phyloP scores from a whole-genome alignment of 2,888 invertebrate genomes.

The Heteromyza rotundicornis region DNA sequence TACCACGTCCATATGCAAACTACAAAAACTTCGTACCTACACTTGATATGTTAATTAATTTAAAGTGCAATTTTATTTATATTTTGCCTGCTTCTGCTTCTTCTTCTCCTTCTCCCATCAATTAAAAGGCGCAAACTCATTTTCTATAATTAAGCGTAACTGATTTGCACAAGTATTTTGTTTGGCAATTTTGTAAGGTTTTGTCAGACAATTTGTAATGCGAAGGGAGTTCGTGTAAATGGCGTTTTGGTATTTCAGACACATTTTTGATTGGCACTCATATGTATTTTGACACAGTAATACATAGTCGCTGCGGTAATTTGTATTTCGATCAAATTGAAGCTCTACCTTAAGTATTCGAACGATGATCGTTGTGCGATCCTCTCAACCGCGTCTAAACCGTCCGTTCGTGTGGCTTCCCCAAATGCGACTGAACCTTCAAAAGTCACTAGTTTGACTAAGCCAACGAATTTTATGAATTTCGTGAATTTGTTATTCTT shows the following conservation, averaged over 20 bases:
- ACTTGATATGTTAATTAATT: conserved; percentile 45
- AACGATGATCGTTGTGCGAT: too few species aligned
- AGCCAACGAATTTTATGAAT: not conserved
- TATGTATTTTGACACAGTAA: too few species aligned
- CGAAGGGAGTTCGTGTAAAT: conserved; percentile 1
- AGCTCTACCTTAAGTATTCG: too few species aligned
- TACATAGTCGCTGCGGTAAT: too few species aligned
- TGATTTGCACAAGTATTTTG: conserved; percentile 10
- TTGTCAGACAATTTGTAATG: conserved; percentile 24
- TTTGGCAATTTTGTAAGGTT: not conserved
- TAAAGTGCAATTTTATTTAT: conserved; percentile 39
- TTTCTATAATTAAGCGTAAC: conserved; percentile 13
- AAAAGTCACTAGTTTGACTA: conserved; percentile 19
- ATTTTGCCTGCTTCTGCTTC: conserved; percentile 3
- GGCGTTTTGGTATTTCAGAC: conserved; percentile 38
- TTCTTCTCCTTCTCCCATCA: too few species aligned
- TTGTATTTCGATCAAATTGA: not conserved
- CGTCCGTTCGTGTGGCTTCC: conserved; percentile 49
- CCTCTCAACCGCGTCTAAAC: too few species aligned
- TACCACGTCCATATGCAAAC: not conserved
- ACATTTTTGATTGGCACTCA: conserved; percentile 8
- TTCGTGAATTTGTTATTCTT: not conserved
- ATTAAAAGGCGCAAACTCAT: conserved; percentile 44
- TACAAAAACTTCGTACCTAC: not conserved
- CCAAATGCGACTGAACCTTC: conserved; percentile 49